phyloP scores from a whole-genome alignment of 1,140 invertebrate species.

The Drosophila funebris region DNA sequence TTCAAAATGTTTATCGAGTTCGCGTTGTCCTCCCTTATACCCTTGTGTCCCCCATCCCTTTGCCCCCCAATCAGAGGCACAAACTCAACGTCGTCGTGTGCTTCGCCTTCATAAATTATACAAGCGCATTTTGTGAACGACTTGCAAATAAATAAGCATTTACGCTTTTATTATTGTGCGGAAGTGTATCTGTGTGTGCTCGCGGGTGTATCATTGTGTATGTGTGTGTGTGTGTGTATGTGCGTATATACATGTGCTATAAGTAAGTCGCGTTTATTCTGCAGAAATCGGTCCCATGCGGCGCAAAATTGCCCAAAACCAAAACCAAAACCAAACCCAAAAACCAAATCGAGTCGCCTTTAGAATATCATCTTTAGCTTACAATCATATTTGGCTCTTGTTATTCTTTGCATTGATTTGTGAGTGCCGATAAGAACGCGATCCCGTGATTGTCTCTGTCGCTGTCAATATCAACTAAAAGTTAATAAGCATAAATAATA shows the following conservation, averaged over 20 bases:
- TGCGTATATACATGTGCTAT: constrained; percentile 21
- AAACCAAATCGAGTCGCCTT: constrained; percentile 7
- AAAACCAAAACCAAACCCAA: constrained; percentile 17
- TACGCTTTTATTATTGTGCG: constrained; percentile 79
- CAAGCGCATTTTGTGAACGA: constrained; percentile 76
- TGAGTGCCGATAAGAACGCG: constrained; percentile 52
- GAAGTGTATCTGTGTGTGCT: constrained; percentile 26
- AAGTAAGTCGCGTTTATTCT: constrained; percentile 40
- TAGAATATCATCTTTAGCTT: constrained; percentile 61
- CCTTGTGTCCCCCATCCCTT: not conserved
- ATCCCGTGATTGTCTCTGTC: too few relatives aligned
- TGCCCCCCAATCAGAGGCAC: not conserved
- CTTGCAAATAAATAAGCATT: constrained; percentile 81
- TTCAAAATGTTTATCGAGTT: constrained; percentile 57
- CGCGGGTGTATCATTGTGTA: constrained; percentile 14
- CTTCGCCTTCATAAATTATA: constrained; percentile 79
- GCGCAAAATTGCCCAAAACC: constrained; percentile 63
- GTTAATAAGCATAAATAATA: constrained; percentile 5
- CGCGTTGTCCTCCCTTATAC: constrained; percentile 15
- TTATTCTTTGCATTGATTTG: constrained; percentile 57
- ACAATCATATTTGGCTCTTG: constrained; percentile 46
- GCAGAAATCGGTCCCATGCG: constrained; percentile 75
- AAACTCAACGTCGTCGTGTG: constrained; percentile 47
- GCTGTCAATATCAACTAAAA: constrained; percentile 31
- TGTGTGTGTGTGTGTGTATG: constrained; percentile 13